These are phyloP conservation scores for Galaxea fascicularis DNA, from an alignment of 92 coral and sea anemone genomes.

Conservation along the genomic window DNA sequence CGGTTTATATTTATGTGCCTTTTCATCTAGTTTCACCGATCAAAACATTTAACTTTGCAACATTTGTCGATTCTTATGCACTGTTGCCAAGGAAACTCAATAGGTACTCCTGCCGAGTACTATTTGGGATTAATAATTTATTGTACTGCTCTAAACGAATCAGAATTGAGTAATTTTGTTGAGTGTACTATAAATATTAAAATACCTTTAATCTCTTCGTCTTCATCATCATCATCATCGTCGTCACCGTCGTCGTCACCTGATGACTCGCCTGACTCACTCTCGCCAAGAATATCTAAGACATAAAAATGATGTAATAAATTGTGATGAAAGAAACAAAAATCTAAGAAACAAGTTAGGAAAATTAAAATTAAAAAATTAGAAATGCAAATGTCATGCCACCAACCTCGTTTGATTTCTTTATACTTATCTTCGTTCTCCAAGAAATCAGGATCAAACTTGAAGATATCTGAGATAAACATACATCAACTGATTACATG, in stretches of 20 bases:
- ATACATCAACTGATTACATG: not conserved
- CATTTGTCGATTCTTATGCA: too few relatives aligned
- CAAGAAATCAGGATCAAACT: slow-evolving; percentile 91
- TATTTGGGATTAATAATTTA: too few relatives aligned
- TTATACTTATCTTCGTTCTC: slow-evolving; percentile 97
- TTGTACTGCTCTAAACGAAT: too few relatives aligned
- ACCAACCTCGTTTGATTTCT: slow-evolving; percentile 88
- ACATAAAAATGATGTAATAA: not conserved
- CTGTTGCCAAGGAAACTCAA: too few relatives aligned
- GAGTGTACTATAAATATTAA: not conserved
- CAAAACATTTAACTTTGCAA: too few relatives aligned
- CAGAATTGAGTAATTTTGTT: too few relatives aligned
- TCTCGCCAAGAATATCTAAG: slow-evolving; percentile 91
- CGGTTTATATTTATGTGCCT: too few relatives aligned
- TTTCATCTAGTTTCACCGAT: too few relatives aligned
- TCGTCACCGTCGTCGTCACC: slow-evolving; percentile 80
- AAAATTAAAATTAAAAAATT: not conserved
- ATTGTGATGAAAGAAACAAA: not conserved
- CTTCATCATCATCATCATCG: slow-evolving; percentile 84
- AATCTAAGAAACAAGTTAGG: not conserved
- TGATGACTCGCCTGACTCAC: slow-evolving; percentile 79
- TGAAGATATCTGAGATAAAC: slow-evolving; percentile 78
- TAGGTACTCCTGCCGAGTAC: too few relatives aligned
- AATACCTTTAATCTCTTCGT: slow-evolving; percentile 60
- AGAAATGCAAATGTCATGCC: not conserved